Percentiles rank a stretch among this genome's conserved stretches.
Evolutionary conservation across 2,888 invertebrate genomes (phyloP).

Genomic region (Platycnemis pennipes): DNA sequence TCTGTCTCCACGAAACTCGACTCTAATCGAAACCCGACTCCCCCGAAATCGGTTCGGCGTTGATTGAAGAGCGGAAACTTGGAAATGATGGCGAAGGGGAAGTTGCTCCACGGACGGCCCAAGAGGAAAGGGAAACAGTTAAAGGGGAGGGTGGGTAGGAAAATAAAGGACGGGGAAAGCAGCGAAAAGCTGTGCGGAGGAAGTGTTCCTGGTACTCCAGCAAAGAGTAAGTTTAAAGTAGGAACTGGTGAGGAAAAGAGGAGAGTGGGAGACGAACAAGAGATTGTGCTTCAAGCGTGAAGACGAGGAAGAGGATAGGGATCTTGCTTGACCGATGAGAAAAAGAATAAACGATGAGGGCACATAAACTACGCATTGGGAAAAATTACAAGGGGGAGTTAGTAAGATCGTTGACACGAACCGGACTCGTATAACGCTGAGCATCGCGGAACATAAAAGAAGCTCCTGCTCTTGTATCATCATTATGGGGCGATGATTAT

Average conservation of each 20-base stretch:
- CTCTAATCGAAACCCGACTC: constrained; percentile 61
- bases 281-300: neutral
- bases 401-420: neutral
- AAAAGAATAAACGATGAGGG: neutral
- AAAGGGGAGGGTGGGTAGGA: neutral
- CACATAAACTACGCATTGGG: neutral
- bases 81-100: constrained; percentile 43
- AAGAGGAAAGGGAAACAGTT: neutral
- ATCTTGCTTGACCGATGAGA: neutral
- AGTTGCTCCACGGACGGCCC: neutral
- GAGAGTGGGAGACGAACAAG: neutral
- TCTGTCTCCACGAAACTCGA: constrained; percentile 53
- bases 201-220: no score
- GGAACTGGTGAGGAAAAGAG: neutral
- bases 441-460: neutral
- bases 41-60: constrained; percentile 53
- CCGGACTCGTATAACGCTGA: neutral
- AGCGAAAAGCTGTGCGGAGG: no score
- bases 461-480: neutral
- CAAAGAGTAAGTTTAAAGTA: neutral
- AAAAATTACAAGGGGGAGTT: neutral
- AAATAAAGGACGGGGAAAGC: no score
- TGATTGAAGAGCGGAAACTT: constrained; percentile 65
- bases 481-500: neutral
- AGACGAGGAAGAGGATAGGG: neutral